These are phyloP conservation scores for Meiosimyza platycephala DNA, from an alignment of 2,888 invertebrate species.

Conservation along the genomic window DNA sequence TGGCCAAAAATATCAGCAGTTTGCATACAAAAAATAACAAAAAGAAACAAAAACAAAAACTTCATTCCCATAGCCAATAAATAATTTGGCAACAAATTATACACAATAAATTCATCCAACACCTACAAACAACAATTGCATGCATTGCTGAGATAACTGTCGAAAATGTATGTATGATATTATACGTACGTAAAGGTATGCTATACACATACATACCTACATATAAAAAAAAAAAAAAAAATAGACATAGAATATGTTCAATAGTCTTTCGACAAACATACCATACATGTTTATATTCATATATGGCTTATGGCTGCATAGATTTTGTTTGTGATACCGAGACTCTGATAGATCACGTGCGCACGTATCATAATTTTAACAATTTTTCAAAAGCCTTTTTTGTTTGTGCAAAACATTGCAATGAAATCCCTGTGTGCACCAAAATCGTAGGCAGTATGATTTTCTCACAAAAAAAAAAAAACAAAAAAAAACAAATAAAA, in stretches of 20 bases:
- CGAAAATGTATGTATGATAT: neutral
- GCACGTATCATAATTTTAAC: constrained; percentile 17
- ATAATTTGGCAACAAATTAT: constrained; percentile 32
- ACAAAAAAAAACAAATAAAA: no score
- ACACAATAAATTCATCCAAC: constrained; percentile 14
- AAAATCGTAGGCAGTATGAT: no score
- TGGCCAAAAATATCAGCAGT: neutral
- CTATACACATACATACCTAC: neutral
- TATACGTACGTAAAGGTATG: neutral
- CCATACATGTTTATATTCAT: constrained; percentile 2
- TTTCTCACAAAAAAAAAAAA: no score
- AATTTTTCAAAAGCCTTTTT: no score
- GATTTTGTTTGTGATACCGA: no score
- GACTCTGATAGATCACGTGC: constrained; percentile 23
- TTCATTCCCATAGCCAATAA: constrained; percentile 5
- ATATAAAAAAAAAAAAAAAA: no score
- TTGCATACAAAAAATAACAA: neutral
- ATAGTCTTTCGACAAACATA: neutral
- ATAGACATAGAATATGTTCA: neutral
- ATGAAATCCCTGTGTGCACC: no score
- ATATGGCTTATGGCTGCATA: neutral
- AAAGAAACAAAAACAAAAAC: neutral
- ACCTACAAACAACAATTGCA: constrained; percentile 18
- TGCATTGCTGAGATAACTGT: constrained; percentile 1
- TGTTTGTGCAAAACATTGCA: no score